Evolutionary conservation across 2,888 invertebrate genomes (phyloP), one percentile per base, ranked within the genome.

Genomic region (Emmelina monodactyla): DNA sequence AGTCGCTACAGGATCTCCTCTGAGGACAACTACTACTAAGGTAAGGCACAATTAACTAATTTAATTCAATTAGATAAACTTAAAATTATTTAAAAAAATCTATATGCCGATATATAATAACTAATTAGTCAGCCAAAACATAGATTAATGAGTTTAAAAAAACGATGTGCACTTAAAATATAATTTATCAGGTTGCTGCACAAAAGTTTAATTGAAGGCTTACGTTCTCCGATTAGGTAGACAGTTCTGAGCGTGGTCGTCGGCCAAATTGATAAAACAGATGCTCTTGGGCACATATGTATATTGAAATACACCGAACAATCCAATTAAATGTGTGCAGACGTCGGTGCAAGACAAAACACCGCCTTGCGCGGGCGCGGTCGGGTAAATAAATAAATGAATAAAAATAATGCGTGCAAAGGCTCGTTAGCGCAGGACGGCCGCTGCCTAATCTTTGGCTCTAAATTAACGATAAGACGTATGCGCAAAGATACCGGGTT

Each of bases 21-120:
- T 92, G 14, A 85, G 86, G 64, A 91, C 91, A 34, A 86, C 91
- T 31, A 88, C 83, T 53, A 91, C 91, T 58, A 93, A 92, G 92
- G 94, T 94, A 80, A 85, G 85, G 42, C 42, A 47, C 42, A 49
- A 7, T 25, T 10, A 25, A 7, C n/a, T n/a, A n/a, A n/a, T n/a
- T n/a, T n/a, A n/a, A n/a, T n/a, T n/a, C n/a, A n/a, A n/a, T n/a
- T n/a, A n/a, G n/a, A n/a, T n/a, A n/a, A n/a, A n/a, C n/a, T n/a
- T n/a, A n/a, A n/a, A n/a, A n/a, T n/a, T n/a, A n/a, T n/a, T n/a
- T n/a, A n/a, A n/a, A n/a, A n/a, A n/a, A n/a, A n/a, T n/a, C n/a
- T n/a, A n/a, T n/a, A n/a, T n/a, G n/a, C n/a, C n/a, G n/a, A n/a
- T n/a, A n/a, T n/a, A n/a, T n/a, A n/a, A n/a, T n/a, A n/a, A n/a